phyloP scores from a whole-genome alignment of 2,113 vertebrate genomes.

The Saccopteryx leptura region DNA sequence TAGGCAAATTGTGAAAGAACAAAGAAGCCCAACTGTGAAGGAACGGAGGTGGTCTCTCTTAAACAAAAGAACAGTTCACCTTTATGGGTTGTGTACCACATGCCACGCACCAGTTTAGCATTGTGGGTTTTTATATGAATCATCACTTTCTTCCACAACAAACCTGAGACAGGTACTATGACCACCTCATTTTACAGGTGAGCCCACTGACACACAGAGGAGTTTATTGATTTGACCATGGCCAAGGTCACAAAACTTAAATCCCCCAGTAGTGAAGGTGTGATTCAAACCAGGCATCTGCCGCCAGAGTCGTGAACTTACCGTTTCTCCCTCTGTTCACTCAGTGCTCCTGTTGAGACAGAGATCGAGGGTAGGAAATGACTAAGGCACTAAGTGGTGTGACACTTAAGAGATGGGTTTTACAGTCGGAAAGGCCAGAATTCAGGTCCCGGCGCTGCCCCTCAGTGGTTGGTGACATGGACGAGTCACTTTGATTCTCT shows the following conservation, averaged over 20 bases:
- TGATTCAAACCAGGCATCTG: not conserved
- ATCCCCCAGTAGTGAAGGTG: not conserved
- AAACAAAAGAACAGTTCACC: not conserved
- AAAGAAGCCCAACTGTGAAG: not conserved
- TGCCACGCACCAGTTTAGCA: not conserved
- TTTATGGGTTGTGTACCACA: not conserved
- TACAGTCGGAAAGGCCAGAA: not conserved
- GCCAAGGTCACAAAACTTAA: not conserved
- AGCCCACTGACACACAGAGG: not conserved
- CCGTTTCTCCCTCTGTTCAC: not conserved
- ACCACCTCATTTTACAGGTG: not conserved
- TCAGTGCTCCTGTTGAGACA: no score
- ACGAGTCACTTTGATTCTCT: not conserved
- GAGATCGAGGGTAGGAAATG: not conserved
- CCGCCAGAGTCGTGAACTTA: accelerated
- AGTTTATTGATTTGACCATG: not conserved
- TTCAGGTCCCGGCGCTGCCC: not conserved
- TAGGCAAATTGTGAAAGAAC: not conserved
- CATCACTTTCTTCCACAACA: not conserved
- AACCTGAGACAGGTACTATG: not conserved
- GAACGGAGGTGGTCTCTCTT: not conserved
- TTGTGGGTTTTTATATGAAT: not conserved
- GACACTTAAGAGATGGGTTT: not conserved
- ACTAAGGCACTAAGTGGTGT: not conserved
- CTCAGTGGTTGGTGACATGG: not conserved